These are phyloP conservation scores for Thaumetopoea pityocampa DNA, from an alignment of 1,140 invertebrate genomes.

Conservation along the genomic window DNA sequence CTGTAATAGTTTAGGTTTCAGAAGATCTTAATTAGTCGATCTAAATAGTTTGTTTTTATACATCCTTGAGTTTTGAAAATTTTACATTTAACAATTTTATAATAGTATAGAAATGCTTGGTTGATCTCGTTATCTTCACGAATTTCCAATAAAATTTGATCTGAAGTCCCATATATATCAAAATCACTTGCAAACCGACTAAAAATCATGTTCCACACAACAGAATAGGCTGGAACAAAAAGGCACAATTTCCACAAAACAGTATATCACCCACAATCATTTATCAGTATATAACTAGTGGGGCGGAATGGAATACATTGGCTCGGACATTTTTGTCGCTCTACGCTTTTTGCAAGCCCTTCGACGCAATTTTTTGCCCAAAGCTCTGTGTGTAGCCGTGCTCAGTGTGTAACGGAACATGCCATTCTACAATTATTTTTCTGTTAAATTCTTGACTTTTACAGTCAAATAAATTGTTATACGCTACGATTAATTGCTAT, in stretches of 20 bases:
- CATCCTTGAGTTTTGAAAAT: no score
- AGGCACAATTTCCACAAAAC: conserved; percentile 27
- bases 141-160: no score
- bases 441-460: conserved; percentile 11
- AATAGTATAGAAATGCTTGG: no score
- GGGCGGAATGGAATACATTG: conserved; percentile 45
- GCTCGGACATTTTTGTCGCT: conserved; percentile 41
- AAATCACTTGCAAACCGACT: conserved; percentile 14
- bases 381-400: conserved; percentile 8
- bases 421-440: conserved; percentile 13
- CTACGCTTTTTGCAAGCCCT: conserved; percentile 32
- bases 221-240: conserved; percentile 32
- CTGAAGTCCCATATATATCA: conserved; percentile 2
- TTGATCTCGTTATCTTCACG: no score
- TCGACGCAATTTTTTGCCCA: conserved; percentile 8
- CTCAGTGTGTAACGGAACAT: no score
- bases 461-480: no score
- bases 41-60: no score
- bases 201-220: conserved; percentile 20
- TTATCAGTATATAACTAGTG: conserved; percentile 65
- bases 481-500: no score
- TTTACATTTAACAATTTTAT: no score
- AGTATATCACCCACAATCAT: conserved; percentile 55
- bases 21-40: no score
- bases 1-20: no score